phyloP scores from a whole-genome alignment of 2,113 vertebrate genomes.

The Saiga tatarica region DNA sequence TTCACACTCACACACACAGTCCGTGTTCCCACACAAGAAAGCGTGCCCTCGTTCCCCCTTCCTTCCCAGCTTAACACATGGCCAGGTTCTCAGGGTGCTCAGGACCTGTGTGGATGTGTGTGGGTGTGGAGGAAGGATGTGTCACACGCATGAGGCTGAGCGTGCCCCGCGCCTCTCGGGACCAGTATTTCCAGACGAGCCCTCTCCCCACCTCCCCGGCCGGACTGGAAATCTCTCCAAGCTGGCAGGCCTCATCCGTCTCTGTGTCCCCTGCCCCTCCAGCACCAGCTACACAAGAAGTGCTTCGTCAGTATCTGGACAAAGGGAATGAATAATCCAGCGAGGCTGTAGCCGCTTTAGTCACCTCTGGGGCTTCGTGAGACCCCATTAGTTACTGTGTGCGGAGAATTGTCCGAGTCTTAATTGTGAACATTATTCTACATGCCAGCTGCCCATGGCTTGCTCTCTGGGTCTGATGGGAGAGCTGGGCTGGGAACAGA shows the following conservation, averaged over 20 bases:
- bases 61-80: neutral
- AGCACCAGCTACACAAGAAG: neutral
- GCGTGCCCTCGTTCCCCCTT: neutral
- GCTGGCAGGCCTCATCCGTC: neutral
- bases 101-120: neutral
- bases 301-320: conserved; percentile 22
- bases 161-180: rapidly evolving
- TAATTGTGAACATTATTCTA: conserved; percentile 73
- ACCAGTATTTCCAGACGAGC: too few relatives aligned
- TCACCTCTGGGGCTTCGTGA: neutral
- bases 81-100: too few relatives aligned
- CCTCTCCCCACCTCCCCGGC: neutral
- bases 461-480: neutral
- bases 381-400: conserved; percentile 37
- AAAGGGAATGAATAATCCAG: conserved; percentile 43
- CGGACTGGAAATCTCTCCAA: neutral
- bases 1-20: neutral
- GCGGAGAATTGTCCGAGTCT: neutral
- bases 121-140: too few relatives aligned
- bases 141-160: rapidly evolving
- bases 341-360: neutral
- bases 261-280: neutral
- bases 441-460: conserved; percentile 43
- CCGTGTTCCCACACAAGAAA: neutral
- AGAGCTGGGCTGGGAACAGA: conserved; percentile 26